Evolutionary conservation across 2,797 vertebrate genomes (phyloP).

Genomic region (Neoniphon sammara): DNA sequence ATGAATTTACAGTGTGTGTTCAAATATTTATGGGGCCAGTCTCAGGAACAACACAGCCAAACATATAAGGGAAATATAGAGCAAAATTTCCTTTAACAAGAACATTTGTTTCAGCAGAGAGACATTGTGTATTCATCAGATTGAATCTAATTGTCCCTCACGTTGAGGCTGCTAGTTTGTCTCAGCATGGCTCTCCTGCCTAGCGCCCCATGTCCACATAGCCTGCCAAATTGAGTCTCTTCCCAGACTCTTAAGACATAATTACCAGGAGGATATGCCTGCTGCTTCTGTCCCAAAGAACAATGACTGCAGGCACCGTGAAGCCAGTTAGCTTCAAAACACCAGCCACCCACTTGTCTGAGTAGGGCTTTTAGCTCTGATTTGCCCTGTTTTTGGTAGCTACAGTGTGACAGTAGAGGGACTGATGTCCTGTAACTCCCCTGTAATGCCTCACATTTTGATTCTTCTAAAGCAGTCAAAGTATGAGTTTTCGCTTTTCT

Average conservation of each 20-base stretch:
- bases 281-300: constrained; percentile 46
- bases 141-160: constrained; percentile 53
- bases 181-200: constrained; percentile 56
- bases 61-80: constrained; percentile 22
- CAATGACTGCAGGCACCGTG: constrained; percentile 42
- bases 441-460: not conserved
- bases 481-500: not conserved
- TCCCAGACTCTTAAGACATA: constrained; percentile 60
- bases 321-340: constrained; percentile 39
- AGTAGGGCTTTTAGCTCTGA: constrained; percentile 19
- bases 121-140: constrained; percentile 52
- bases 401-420: not conserved
- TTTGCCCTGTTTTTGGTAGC: constrained; percentile 7
- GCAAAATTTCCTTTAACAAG: constrained; percentile 19
- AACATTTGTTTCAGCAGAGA: constrained; percentile 2
- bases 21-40: constrained; percentile 9
- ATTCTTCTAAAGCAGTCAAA: too few species aligned
- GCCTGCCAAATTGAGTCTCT: constrained; percentile 55
- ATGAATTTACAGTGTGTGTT: not conserved
- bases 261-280: constrained; percentile 51
- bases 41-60: constrained; percentile 11
- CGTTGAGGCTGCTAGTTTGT: constrained; percentile 42
- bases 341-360: constrained; percentile 10
- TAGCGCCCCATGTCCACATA: constrained; percentile 41
- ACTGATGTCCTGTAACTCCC: not conserved